These are phyloP conservation scores for Odontomyia ornata DNA, from an alignment of 2,888 invertebrate species.

Conservation along the genomic window DNA sequence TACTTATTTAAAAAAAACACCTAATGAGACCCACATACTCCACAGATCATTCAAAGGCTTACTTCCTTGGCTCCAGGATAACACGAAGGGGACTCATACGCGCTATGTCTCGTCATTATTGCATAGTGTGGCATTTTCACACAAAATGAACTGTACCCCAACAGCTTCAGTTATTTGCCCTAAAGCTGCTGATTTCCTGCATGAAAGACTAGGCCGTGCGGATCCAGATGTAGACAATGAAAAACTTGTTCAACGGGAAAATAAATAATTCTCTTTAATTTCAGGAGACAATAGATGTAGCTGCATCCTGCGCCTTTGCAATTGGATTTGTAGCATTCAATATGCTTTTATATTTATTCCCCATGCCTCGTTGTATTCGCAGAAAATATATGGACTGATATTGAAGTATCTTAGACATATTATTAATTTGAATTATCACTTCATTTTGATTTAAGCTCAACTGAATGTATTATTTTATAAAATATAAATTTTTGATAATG, in stretches of 20 bases:
- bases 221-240: conserved; percentile 59
- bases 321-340: conserved; percentile 83
- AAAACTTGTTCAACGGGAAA: not conserved
- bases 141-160: conserved; percentile 66
- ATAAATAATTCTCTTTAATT: conserved; percentile 66
- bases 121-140: conserved; percentile 75
- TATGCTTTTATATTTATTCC: conserved; percentile 84
- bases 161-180: conserved; percentile 63
- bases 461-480: too few species aligned
- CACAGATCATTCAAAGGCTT: conserved; percentile 78
- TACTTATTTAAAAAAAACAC: not conserved
- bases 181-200: conserved; percentile 61
- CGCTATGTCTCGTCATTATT: conserved; percentile 82
- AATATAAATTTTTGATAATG: too few species aligned
- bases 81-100: conserved; percentile 81
- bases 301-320: conserved; percentile 84
- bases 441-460: too few species aligned
- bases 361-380: conserved; percentile 83
- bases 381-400: conserved; percentile 74
- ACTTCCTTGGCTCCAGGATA: conserved; percentile 83
- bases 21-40: not conserved
- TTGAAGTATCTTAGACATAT: not conserved
- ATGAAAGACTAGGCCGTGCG: conserved; percentile 61
- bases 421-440: too few species aligned
- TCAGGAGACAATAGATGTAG: conserved; percentile 77